These are phyloP conservation scores for Oasisia sp. DNA, from an alignment of 2,888 invertebrate species.

Conservation along the genomic window DNA sequence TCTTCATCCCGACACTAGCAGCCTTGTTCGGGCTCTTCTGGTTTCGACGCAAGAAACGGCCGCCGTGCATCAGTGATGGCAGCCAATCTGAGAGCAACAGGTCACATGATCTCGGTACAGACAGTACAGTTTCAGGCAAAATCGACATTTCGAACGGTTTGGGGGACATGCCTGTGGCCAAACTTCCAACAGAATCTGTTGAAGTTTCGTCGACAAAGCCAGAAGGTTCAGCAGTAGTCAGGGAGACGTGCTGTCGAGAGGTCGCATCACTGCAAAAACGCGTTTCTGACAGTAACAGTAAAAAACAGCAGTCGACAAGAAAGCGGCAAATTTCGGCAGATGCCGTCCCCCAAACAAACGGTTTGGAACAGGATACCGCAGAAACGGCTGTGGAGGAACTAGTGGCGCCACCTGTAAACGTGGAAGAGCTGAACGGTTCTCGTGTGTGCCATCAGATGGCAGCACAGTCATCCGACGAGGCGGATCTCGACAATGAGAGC, in stretches of 20 bases:
- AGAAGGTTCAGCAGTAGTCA: not conserved
- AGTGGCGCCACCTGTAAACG: not conserved
- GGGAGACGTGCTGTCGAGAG: not conserved
- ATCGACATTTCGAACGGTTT: slow-evolving; percentile 14
- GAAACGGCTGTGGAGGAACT: not conserved
- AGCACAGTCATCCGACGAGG: slow-evolving; percentile 10
- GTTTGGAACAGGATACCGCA: not conserved
- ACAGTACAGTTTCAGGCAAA: not conserved
- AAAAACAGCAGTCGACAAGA: not conserved
- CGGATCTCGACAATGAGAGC: not conserved
- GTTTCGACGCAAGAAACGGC: slow-evolving; percentile 31
- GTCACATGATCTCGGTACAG: not conserved
- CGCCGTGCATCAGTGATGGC: slow-evolving; percentile 21
- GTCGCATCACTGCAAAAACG: not conserved
- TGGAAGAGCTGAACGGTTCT: not conserved
- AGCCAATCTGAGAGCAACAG: not conserved
- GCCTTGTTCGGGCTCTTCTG: slow-evolving; percentile 32
- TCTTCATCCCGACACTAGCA: slow-evolving; percentile 24
- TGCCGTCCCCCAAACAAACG: not conserved
- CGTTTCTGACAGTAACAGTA: not conserved
- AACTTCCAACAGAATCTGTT: not conserved
- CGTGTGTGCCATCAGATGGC: not conserved
- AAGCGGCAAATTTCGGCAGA: not conserved
- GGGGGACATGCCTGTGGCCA: not conserved
- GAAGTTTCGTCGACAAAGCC: slow-evolving; percentile 14